Base-by-base conservation (phyloP, 2,113 vertebrate species). In the Heliornis fulica region DNA sequence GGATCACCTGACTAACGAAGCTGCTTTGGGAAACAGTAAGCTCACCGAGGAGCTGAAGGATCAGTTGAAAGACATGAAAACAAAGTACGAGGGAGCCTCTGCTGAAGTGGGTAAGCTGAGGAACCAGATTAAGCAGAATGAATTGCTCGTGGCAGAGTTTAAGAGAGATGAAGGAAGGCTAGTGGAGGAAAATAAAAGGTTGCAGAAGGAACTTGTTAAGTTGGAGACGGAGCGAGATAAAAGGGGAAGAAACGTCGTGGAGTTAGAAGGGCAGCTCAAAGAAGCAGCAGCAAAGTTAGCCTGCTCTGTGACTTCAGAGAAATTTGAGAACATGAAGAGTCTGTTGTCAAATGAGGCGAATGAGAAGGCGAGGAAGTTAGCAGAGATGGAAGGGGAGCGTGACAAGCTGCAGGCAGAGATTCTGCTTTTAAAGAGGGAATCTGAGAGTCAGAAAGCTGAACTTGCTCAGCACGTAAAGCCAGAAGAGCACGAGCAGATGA, bases 21-120 rank as follows among this genome's bases (percentile, higher is more conserved):
- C 96, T 4, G 91, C 98, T 19, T 31, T 29, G 0, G 98, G 98
- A 9, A 98, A 78, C 94, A 94, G 96, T 41, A 98, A 98, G 60
- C 50, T 71, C 2, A 22, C 93, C 0, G 99, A 99, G 81, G 99
- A 99, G 20, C 98, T 99, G 66, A 98, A 97, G 91, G 98, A 98
- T 25, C 99, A 99, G 97, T 88, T 99, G 46, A 98, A 90, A 41
- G 99, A 99, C 13, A 95, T 99, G 96, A 99, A 99, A 89, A 51
- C 88, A 4, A 99, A 99, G 68, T 99, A 99, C 0, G 99, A 99
- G 94, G 99, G 99, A 0, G 99, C 99, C 5, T 99, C 99, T 2
- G 98, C 98, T 0, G 99, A 99, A 91, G 99, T 99, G 83, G 98
- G 99, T 2, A 99, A 98, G 0, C 95, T 99, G 50, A 98, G 99